Base-by-base conservation (phyloP, 2,797 vertebrate genomes). In the Tokudaia tokunoshimensis region DNA sequence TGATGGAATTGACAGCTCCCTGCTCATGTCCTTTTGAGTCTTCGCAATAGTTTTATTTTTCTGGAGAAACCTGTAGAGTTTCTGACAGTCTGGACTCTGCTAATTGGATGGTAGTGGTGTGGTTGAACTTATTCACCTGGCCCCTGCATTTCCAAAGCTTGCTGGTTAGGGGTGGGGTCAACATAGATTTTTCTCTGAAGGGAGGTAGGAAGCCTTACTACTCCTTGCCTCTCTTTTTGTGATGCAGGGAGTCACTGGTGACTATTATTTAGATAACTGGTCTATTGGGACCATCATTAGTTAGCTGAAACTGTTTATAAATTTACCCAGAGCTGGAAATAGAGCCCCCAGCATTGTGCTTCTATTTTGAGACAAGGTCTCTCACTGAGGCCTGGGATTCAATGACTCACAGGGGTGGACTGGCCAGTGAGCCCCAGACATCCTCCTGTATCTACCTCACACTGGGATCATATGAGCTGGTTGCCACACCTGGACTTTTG, bases 221-320 rank as follows among this genome's bases (percentile, higher is more conserved):
- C 63, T 74, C 61, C 12, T 29, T 24, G 9, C 31, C 76, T 87
- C 44, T 89, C 52, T 81, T 65, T 89, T n/a, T 88, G 17, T 95
- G 65, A 75, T 81, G 7, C 17, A 9, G 55, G 90, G 65, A 95
- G 47, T n/a, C 59, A 20, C 5, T 85, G 44, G n/a, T 74, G 9
- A 41, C 67, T 17, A 11, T 44, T 88, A 57, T 26, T 70, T 91
- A 76, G 37, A 55, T 37, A 41, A 24, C 29, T 89, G 8, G 78
- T 87, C 82, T 55, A 24, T 84, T 76, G 20, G 41, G 47, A 72
- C 67, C 63, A 84, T 91, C 37, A 57, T 55, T 41, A 61, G 63
- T 90, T 76, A 90, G 50, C n/a, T 92, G 75, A 80, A 75, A 93
- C 55, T n/a, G 26, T 79, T 92, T 91, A 61, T 72, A 81, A 79